Evolutionary conservation across 2,888 invertebrate species (phyloP).

Genomic region (Carcina quercana): DNA sequence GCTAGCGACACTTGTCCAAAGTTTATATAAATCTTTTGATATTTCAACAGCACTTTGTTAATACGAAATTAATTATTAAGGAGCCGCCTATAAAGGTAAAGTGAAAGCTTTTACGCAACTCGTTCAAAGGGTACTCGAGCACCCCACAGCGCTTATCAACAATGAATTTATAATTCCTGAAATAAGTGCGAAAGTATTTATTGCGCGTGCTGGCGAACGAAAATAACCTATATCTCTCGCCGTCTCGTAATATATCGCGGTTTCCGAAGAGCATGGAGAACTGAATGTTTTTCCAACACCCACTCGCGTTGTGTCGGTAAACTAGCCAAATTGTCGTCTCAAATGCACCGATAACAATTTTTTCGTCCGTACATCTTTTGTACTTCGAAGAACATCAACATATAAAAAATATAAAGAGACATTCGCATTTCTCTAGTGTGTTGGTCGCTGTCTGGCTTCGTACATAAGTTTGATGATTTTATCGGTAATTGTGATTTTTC

Average conservation of each 20-base stretch:
- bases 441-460: too few species aligned
- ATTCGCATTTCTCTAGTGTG: too few species aligned
- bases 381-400: too few species aligned
- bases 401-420: too few species aligned
- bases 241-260: slow-evolving; percentile 48
- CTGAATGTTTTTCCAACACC: slow-evolving; percentile 46
- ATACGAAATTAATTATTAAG: too few species aligned
- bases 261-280: slow-evolving; percentile 38
- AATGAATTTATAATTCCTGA: slow-evolving; percentile 35
- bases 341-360: slow-evolving; percentile 19
- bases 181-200: slow-evolving; percentile 52
- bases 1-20: slow-evolving; percentile 20
- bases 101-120: too few species aligned
- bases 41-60: too few species aligned
- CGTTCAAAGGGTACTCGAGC: neutral
- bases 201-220: slow-evolving; percentile 45
- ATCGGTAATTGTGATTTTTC: too few species aligned
- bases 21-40: too few species aligned
- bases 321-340: slow-evolving; percentile 27
- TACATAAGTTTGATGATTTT: too few species aligned
- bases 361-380: too few species aligned
- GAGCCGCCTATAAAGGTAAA: too few species aligned
- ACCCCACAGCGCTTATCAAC: slow-evolving; percentile 15
- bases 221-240: slow-evolving; percentile 52
- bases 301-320: slow-evolving; percentile 37